phyloP scores from a whole-genome alignment of 1,140 invertebrate species.

The Diabrotica virgifera region DNA sequence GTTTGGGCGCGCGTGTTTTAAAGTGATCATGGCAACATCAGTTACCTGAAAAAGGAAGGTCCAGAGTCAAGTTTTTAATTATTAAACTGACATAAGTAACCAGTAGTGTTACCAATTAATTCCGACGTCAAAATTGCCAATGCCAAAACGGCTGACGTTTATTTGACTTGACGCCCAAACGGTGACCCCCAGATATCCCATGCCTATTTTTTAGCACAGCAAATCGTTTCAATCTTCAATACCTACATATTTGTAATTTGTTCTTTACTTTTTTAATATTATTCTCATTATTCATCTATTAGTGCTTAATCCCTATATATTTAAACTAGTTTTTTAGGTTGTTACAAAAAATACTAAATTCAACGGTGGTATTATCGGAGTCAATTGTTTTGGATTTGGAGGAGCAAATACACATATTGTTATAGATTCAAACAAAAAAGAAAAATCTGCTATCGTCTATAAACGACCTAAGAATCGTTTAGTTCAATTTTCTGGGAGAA shows the following conservation, averaged over 20 bases:
- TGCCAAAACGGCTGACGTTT: too few species aligned
- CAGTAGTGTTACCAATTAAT: too few species aligned
- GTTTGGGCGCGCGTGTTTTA: too few species aligned
- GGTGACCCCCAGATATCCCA: too few species aligned
- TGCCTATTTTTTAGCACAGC: too few species aligned
- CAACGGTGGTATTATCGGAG: constrained; percentile 49
- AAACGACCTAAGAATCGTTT: constrained; percentile 55
- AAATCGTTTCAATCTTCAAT: too few species aligned
- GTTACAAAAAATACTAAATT: constrained; percentile 60
- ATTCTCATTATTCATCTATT: not conserved
- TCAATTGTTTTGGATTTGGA: constrained; percentile 63
- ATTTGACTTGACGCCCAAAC: too few species aligned
- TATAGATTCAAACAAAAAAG: constrained; percentile 54
- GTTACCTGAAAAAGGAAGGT: too few species aligned
- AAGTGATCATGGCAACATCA: too few species aligned
- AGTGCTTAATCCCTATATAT: not conserved
- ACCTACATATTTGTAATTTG: not conserved
- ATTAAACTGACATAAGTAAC: too few species aligned
- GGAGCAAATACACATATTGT: constrained; percentile 65
- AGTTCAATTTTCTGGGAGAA: constrained; percentile 61
- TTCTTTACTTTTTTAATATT: not conserved
- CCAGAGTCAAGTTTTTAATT: too few species aligned
- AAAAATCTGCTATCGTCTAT: constrained; percentile 27
- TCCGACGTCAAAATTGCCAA: too few species aligned
- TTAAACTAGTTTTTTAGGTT: constrained; percentile 54